These are phyloP conservation scores for Ricordea florida DNA, from an alignment of 92 coral and sea anemone species.

Conservation along the genomic window DNA sequence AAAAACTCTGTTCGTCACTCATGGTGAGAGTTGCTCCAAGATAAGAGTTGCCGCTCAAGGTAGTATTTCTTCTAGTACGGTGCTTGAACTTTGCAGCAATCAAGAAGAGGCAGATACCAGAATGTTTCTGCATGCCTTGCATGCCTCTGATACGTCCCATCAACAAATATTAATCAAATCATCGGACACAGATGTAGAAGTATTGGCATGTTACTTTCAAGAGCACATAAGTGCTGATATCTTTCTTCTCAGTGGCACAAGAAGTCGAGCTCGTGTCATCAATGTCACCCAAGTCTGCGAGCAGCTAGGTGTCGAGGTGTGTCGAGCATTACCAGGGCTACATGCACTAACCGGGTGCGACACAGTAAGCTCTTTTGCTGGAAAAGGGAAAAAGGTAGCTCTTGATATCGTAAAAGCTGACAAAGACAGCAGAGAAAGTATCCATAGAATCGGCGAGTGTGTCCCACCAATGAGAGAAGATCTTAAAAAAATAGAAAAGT, in stretches of 20 bases:
- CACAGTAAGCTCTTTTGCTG: constrained; percentile 42
- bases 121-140: constrained; percentile 63
- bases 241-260: constrained; percentile 56
- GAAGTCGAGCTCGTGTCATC: constrained; percentile 37
- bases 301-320: constrained; percentile 42
- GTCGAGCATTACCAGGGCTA: constrained; percentile 54
- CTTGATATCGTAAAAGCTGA: constrained; percentile 41
- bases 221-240: constrained; percentile 42
- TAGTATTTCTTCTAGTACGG: constrained; percentile 41
- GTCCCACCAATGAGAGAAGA: constrained; percentile 31
- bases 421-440: background rate
- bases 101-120: constrained; percentile 69
- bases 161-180: constrained; percentile 23
- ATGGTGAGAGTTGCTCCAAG: constrained; percentile 39
- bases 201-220: constrained; percentile 47
- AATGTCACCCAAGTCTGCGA: constrained; percentile 31
- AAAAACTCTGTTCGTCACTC: constrained; percentile 30
- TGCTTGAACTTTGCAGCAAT: constrained; percentile 17
- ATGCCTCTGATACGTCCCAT: constrained; percentile 34
- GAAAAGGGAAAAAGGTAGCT: constrained; percentile 70
- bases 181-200: constrained; percentile 61
- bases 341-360: constrained; percentile 71
- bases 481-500: constrained; percentile 19
- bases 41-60: constrained; percentile 19
- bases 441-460: constrained; percentile 42